Evolutionary conservation across 2,888 invertebrate genomes (phyloP).

Genomic region (Agelastica alni): DNA sequence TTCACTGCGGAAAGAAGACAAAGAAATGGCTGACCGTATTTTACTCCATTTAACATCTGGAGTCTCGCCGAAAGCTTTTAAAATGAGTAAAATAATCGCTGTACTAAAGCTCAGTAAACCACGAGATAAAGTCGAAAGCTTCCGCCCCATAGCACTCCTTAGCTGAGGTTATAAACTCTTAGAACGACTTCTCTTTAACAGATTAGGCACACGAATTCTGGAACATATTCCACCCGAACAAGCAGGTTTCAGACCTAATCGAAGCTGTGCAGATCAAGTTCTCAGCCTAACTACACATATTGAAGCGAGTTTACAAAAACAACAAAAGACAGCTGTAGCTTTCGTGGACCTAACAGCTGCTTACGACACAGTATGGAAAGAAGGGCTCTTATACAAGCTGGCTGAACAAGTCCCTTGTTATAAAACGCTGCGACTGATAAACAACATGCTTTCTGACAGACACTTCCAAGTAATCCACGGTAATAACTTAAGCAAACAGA

Average conservation of each 20-base stretch:
- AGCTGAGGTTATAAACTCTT: background rate
- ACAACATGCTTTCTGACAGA: no score
- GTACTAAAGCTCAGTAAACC: no score
- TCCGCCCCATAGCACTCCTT: background rate
- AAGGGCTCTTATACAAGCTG: background rate
- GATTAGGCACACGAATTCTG: no score
- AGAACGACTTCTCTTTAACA: background rate
- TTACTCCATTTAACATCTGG: no score
- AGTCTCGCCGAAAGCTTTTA: no score
- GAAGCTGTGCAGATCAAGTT: no score
- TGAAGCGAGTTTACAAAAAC: background rate
- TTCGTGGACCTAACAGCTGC: background rate
- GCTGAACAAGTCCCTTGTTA: background rate
- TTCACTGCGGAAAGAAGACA: no score
- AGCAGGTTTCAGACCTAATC: background rate
- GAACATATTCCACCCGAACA: background rate
- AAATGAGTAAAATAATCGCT: no score
- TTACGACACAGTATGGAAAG: background rate
- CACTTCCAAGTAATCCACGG: no score
- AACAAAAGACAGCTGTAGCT: background rate
- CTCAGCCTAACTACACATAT: background rate
- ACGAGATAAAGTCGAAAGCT: background rate
- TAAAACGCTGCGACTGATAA: slow-evolving; percentile 50
- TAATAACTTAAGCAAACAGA: no score
- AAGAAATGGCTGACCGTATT: no score